These are phyloP conservation scores for Mamestra configurata DNA, from an alignment of 1,140 invertebrate genomes.

Conservation along the genomic window DNA sequence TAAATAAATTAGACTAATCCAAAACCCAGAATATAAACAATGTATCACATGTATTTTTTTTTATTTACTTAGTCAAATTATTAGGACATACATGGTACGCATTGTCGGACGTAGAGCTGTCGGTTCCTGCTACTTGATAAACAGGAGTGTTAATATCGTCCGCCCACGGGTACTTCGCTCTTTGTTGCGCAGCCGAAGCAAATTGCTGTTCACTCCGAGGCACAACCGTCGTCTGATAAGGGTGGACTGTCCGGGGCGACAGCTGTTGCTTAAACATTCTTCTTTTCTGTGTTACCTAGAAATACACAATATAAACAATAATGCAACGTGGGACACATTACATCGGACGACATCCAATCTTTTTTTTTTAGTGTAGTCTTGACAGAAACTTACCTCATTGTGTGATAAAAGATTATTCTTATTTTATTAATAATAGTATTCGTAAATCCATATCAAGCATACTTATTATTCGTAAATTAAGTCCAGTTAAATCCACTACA, in stretches of 20 bases:
- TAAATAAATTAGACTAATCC: too few species aligned
- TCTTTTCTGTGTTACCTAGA: constrained; percentile 50
- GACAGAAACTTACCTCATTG: constrained; percentile 24
- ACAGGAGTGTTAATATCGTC: constrained; percentile 79
- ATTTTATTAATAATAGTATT: neutral
- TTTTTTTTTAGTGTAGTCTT: neutral
- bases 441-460: neutral
- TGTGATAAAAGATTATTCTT: constrained; percentile 15
- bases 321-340: constrained; percentile 23
- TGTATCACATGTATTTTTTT: too few species aligned
- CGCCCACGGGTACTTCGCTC: constrained; percentile 84
- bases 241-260: constrained; percentile 83
- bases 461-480: neutral
- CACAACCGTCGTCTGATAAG: constrained; percentile 86
- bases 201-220: constrained; percentile 84
- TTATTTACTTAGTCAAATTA: too few species aligned
- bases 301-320: constrained; percentile 32
- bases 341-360: neutral
- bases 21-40: neutral
- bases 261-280: constrained; percentile 86
- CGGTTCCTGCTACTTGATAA: constrained; percentile 81
- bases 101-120: constrained; percentile 85
- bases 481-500: neutral
- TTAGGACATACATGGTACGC: constrained; percentile 76
- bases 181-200: constrained; percentile 79